phyloP scores from a whole-genome alignment of 1,140 invertebrate genomes.

The Apis mellifera region Amel_HAv3.1 CM009943.2:9792001-9792500 shows the following conservation, averaged over 20 bases:
- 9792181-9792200: slow-evolving; percentile 42
- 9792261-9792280: slow-evolving; percentile 8
- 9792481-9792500: too few species aligned
- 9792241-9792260: slow-evolving; percentile 29
- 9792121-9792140: slow-evolving; percentile 70
- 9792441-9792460: background rate
- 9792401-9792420: background rate
- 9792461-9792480: too few species aligned
- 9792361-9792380: background rate
- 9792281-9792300: background rate
- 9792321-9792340: background rate
- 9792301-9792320: background rate
- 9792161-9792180: slow-evolving; percentile 61
- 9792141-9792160: slow-evolving; percentile 64
- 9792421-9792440: background rate
- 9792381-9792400: background rate
- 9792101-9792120: slow-evolving; percentile 73
- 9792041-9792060: slow-evolving; percentile 50
- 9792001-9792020: slow-evolving; percentile 61
- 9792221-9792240: slow-evolving; percentile 12
- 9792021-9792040: slow-evolving; percentile 52
- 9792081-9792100: slow-evolving; percentile 69
- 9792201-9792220: background rate
- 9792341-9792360: background rate
- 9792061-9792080: slow-evolving; percentile 54